Base-by-base conservation (phyloP, 2,888 invertebrate genomes). In the Tromatobia lineatoria region DNA sequence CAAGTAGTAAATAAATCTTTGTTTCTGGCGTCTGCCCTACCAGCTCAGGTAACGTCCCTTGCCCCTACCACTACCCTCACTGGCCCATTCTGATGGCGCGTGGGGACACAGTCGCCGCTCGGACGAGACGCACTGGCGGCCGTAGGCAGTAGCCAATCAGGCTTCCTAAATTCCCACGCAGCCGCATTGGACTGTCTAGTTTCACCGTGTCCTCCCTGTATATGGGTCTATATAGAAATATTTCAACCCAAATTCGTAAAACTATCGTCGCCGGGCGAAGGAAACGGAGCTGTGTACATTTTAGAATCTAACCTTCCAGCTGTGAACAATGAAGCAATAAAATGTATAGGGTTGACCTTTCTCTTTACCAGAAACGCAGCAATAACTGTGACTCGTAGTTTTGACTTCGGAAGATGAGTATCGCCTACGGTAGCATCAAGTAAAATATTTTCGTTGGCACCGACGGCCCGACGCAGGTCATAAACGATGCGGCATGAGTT, bases 401-500 rank as follows among this genome's bases (percentile, higher is more conserved):
- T 59, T 61, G 69, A 70, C 61, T 75, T 69, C 75, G 75, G 74
- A 69, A 80, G 69, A 74, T 69, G 29, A 57, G 20, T 69, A 74
- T 74, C n/a, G 29, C 23, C 2, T 45, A 11, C 25, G 57, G 20
- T 45, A 34, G 59, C 11, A 29, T 10, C 59, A 20, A 42, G 61
- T 61, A 23, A 54, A 69, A 25, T 73, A 42, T 50, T 18, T 4
- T 8, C 67, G 54, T 50, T 20, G 74, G 34, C 64, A 23, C 8
- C 67, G 29, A 47, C 73, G 64, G 47, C 59, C 74, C 69, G 47
- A 15, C 20, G 38, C 50, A 11, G n/a, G 52, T 52, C 74, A 75
- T 77, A 83, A 84, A 70, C 64, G 54, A 29, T 79, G 69, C 67
- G 80, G 83, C 83, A 85, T 80, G 83, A 83, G 85, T 71, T 59